Evolutionary conservation across 1,140 invertebrate species (phyloP), one percentile per base, ranked within the genome.

Genomic region (Magallana gigas): DNA sequence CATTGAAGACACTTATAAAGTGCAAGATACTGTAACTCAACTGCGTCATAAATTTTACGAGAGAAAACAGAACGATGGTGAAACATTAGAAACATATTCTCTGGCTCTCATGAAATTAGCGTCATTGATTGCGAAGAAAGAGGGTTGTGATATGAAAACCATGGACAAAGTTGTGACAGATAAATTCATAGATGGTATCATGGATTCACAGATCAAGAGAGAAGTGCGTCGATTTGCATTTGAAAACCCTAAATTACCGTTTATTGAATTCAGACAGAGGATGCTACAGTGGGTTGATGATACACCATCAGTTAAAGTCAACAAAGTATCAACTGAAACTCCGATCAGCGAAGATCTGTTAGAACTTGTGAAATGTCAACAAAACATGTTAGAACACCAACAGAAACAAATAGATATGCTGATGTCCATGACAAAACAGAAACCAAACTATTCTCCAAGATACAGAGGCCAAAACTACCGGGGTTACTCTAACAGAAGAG

Each of bases 11-110:
- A 64, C 58, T n/a, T 87, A 83, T 57, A 58, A 83, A n/a, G 16
- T 29, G 23, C 71, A 64, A n/a, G 85, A 86, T 3, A 81, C 82
- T 18, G 18, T 83, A 58, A 12, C 82, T n/a, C 57, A 83, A 83
- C 18, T 83, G 1, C 48, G 82, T 14, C 82, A 83, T 11, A 58
- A 57, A n/a, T 83, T 83, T 36, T 86, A 83, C 58, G 82, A 83
- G 16, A 56, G 82, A 36, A 36, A n/a, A n/a, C 82, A 83, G 18
- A 12, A 59, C 58, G 82, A 83, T 12, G 36, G 71, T 29, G 76
- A 81, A 57, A 81, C 18, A 9, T 16, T 82, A 8, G 80, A 82
- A 56, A n/a, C 36, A 48, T 82, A 82, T 82, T 82, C 80, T 12
- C 48, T 82, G 18, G 76, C 56, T 12, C 76, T 81, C 18, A 36